A percentile compares a stretch with the other conserved stretches of the same genome.
Evolutionary conservation across 2,797 vertebrate genomes (phyloP).

Genomic region (Sphaeramia orbicularis): DNA sequence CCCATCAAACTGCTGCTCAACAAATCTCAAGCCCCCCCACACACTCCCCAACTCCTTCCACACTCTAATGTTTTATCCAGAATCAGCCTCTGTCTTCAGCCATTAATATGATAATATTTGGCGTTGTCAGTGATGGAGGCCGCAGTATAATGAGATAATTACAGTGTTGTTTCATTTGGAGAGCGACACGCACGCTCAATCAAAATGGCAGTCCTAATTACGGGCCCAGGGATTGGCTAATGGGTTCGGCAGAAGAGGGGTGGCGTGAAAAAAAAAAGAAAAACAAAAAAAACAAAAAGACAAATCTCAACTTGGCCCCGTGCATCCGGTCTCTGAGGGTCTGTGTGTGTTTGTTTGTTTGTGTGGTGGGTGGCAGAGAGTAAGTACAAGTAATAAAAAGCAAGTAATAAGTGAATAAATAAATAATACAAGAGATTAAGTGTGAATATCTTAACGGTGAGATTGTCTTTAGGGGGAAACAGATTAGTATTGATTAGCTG

Average conservation of each 20-base stretch:
- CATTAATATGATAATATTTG: constrained; percentile 86
- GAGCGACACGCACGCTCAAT: constrained; percentile 90
- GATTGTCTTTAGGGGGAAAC: constrained; percentile 9
- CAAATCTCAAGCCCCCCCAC: constrained; percentile 3
- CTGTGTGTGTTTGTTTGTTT: constrained; percentile 7
- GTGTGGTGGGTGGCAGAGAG: constrained; percentile 1
- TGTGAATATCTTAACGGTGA: constrained; percentile 36
- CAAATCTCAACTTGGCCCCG: constrained; percentile 13
- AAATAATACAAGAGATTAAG: constrained; percentile 37
- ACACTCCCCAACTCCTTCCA: background rate
- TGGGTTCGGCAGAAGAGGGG: constrained; percentile 90
- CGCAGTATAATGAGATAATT: constrained; percentile 94
- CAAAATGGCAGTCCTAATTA: constrained; percentile 98
- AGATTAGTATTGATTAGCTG: constrained; percentile 51
- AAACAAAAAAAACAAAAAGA: constrained; percentile 1
- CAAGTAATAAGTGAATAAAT: constrained; percentile 37
- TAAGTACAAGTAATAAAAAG: constrained; percentile 39
- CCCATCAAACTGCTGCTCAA: constrained; percentile 37
- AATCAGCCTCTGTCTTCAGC: constrained; percentile 66
- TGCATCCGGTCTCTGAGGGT: constrained; percentile 37
- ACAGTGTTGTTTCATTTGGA: constrained; percentile 93
- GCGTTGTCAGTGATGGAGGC: constrained; percentile 72
- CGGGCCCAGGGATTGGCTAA: constrained; percentile 95
- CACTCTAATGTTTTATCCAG: constrained; percentile 41
- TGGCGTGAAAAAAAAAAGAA: constrained; percentile 13